These are phyloP conservation scores for Onychomys leucogaster DNA, from an alignment of 2,797 vertebrate genomes.

Conservation along the genomic window DNA sequence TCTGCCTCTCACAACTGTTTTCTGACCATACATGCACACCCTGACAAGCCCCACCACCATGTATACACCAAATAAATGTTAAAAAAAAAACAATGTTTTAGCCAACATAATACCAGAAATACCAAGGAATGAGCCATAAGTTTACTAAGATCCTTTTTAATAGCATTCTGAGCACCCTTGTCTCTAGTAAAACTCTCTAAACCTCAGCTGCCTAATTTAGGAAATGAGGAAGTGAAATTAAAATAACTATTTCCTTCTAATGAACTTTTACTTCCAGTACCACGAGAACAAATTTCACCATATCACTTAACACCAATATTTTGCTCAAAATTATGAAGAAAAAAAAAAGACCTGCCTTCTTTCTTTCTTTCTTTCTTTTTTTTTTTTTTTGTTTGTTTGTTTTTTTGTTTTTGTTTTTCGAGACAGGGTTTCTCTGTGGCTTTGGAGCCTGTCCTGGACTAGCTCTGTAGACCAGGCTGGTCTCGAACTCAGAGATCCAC, in stretches of 20 bases:
- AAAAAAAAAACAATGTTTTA: not conserved
- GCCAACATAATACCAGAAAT: not conserved
- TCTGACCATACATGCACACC: not conserved
- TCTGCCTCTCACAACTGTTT: not conserved
- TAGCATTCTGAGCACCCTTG: not conserved
- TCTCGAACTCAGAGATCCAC: no score
- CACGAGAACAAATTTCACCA: constrained; percentile 24
- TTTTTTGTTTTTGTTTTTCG: no score
- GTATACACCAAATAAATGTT: not conserved
- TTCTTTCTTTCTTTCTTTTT: no score
- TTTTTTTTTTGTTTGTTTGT: no score
- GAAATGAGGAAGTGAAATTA: constrained; percentile 24
- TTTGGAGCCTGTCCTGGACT: no score
- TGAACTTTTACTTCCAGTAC: constrained; percentile 22
- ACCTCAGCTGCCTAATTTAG: constrained; percentile 3
- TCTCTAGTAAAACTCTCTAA: constrained; percentile 27
- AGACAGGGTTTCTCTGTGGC: no score
- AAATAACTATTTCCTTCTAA: not conserved
- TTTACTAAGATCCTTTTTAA: not conserved
- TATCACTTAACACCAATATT: constrained; percentile 2
- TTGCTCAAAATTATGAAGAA: constrained; percentile 25
- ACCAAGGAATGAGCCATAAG: not conserved
- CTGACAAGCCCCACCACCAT: not conserved
- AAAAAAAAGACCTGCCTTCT: not conserved
- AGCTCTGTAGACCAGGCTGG: no score